A percentile compares a stretch with the other conserved stretches of the same genome.
Conservation (phyloP, 2,888 invertebrate genomes). For the Sepioteuthis lessoniana region DNA sequence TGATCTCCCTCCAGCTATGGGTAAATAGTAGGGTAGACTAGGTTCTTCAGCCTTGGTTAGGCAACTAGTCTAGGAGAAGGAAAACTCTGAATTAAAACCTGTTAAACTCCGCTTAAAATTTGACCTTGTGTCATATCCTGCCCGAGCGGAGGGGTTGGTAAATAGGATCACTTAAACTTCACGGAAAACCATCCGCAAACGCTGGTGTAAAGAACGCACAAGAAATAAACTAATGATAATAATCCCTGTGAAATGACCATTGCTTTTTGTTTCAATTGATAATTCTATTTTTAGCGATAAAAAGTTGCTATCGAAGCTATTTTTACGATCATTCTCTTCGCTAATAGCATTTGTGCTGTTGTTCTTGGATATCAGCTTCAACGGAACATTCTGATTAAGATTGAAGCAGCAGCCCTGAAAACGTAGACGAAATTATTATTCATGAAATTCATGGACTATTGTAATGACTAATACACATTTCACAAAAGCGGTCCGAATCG, state of each 20-base stretch:
- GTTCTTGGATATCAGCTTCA: background rate
- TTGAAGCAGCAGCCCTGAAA: background rate
- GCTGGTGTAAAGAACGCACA: no score
- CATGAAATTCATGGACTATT: background rate
- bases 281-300: background rate
- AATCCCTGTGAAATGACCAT: background rate
- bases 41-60: no score
- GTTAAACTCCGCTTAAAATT: no score
- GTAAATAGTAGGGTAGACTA: no score
- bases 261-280: background rate
- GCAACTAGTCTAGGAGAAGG: no score
- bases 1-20: no score
- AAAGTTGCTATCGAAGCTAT: background rate
- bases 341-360: background rate
- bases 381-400: slow-evolving; percentile 33
- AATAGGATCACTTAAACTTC: no score
- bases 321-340: background rate
- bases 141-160: no score
- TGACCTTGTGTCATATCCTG: no score
- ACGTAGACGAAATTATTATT: slow-evolving; percentile 3
- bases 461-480: background rate
- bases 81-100: no score
- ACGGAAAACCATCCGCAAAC: no score
- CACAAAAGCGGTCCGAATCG: background rate
- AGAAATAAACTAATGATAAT: no score